These are phyloP conservation scores for Leptodactylus fuscus DNA, from an alignment of 2,113 vertebrate species.

Conservation along the genomic window DNA sequence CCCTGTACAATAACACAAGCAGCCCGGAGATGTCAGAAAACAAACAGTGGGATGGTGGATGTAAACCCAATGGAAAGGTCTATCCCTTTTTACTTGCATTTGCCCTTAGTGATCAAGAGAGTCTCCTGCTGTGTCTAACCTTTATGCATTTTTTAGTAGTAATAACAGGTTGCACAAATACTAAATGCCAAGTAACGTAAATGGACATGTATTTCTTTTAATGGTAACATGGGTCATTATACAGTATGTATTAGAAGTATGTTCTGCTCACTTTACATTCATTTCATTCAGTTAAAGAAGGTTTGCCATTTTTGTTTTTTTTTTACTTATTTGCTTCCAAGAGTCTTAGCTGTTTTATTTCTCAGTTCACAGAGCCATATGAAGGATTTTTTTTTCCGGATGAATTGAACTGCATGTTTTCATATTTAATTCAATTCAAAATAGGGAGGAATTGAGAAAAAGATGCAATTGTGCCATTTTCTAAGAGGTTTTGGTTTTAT, in stretches of 20 bases:
- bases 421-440: no score
- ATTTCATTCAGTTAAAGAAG: background rate
- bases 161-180: conserved; percentile 23
- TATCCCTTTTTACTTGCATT: conserved; percentile 18
- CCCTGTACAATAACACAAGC: conserved; percentile 27
- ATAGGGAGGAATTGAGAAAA: no score
- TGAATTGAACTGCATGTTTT: no score
- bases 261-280: background rate
- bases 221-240: background rate
- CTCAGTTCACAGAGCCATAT: no score
- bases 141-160: conserved; percentile 47
- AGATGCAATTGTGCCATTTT: no score
- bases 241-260: background rate
- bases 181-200: conserved; percentile 30
- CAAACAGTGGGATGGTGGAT: background rate
- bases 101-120: conserved; percentile 40
- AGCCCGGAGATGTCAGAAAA: conserved; percentile 30
- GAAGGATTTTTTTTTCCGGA: no score
- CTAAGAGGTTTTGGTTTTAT: no score
- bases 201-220: background rate
- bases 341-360: no score
- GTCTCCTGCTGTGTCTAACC: conserved; percentile 37
- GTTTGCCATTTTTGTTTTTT: no score
- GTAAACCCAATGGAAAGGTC: conserved; percentile 24
- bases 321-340: no score